Percentiles rank a stretch among this genome's conserved stretches.
Evolutionary conservation across 2,113 vertebrate species (phyloP).

Genomic region (Dendropsophus ebraccatus): DNA sequence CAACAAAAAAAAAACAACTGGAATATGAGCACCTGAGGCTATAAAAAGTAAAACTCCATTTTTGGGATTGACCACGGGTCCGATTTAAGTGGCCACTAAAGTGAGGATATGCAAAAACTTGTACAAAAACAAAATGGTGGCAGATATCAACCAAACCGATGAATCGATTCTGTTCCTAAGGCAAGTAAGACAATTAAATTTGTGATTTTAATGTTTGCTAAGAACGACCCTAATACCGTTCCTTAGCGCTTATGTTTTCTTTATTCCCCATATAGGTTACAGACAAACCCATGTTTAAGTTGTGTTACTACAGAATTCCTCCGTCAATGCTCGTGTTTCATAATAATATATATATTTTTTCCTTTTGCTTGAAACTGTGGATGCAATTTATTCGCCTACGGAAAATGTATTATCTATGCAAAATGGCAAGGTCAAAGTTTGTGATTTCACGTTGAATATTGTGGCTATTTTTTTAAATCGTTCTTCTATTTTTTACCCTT

Average conservation of each 20-base stretch:
- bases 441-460: background rate
- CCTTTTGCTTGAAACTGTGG: slow-evolving; percentile 25
- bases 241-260: background rate
- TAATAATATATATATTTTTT: background rate
- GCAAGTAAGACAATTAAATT: background rate
- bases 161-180: background rate
- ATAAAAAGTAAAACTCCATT: too few species aligned
- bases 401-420: slow-evolving; percentile 45
- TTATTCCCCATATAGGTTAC: background rate
- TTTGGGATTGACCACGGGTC: too few species aligned
- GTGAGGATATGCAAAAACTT: background rate
- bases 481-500: background rate
- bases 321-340: background rate
- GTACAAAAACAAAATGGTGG: background rate
- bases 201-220: background rate
- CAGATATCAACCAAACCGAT: background rate
- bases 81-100: background rate
- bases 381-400: slow-evolving; percentile 28
- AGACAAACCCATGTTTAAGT: slow-evolving; percentile 24
- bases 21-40: too few species aligned
- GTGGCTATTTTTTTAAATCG: slow-evolving; percentile 1
- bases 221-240: background rate
- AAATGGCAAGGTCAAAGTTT: slow-evolving; percentile 6
- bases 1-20: too few species aligned
- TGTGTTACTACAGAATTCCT: background rate